phyloP scores from a whole-genome alignment of 2,888 invertebrate species.

The Acronicta alni region DNA sequence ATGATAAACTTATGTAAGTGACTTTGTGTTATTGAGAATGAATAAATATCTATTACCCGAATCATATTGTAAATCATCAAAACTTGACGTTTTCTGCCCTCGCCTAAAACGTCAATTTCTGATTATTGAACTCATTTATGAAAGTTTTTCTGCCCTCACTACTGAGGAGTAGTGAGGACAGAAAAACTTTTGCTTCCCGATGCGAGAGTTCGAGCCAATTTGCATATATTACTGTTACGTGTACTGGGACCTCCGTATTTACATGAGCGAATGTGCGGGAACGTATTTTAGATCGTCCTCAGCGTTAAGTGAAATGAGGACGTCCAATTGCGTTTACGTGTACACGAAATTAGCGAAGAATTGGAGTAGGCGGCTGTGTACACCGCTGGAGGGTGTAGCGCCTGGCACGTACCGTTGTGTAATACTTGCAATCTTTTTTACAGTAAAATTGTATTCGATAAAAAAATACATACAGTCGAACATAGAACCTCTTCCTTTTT shows the following conservation, averaged over 20 bases:
- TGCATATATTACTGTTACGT: slow-evolving; percentile 78
- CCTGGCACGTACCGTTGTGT: slow-evolving; percentile 33
- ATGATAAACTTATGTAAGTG: too few species aligned
- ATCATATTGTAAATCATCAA: too few species aligned
- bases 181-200: slow-evolving; percentile 67
- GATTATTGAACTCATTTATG: too few species aligned
- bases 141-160: too few species aligned
- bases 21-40: too few species aligned
- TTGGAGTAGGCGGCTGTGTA: slow-evolving; percentile 40
- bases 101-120: too few species aligned
- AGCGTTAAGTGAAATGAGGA: slow-evolving; percentile 56
- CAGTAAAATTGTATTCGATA: too few species aligned
- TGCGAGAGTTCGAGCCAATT: slow-evolving; percentile 73
- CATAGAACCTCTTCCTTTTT: too few species aligned
- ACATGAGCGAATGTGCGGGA: slow-evolving; percentile 62
- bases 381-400: slow-evolving; percentile 11
- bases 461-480: too few species aligned
- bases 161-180: slow-evolving; percentile 29
- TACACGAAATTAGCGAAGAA: slow-evolving; percentile 48
- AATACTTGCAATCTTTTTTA: background rate
- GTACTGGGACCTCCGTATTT: slow-evolving; percentile 64
- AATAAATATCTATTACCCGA: too few species aligned
- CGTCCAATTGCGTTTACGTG: slow-evolving; percentile 52
- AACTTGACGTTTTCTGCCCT: too few species aligned
- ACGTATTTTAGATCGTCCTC: slow-evolving; percentile 51